phyloP scores from a whole-genome alignment of 2,113 vertebrate genomes.

The Noturus placidus region DNA sequence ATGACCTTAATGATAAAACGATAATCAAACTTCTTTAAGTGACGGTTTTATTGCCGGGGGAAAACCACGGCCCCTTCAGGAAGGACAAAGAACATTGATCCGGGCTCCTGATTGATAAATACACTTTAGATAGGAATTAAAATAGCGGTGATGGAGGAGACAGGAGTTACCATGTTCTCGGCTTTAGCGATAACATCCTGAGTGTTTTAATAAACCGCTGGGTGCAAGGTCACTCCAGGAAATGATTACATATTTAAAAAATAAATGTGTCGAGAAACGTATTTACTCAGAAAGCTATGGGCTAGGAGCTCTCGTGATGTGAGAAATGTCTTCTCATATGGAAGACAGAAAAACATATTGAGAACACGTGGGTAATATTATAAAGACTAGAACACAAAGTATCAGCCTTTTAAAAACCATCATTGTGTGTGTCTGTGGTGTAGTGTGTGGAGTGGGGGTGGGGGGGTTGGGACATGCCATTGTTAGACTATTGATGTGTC shows the following conservation, averaged over 20 bases:
- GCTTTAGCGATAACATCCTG: not conserved
- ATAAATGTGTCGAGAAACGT: not conserved
- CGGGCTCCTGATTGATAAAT: not conserved
- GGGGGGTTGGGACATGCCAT: not conserved
- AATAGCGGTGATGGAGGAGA: not conserved
- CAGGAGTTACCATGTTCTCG: not conserved
- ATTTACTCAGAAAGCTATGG: not conserved
- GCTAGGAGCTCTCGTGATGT: not conserved
- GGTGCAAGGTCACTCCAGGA: not conserved
- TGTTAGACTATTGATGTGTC: not conserved
- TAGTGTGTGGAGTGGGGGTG: conserved; percentile 1
- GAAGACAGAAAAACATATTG: not conserved
- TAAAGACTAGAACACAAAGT: not conserved
- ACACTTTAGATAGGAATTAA: not conserved
- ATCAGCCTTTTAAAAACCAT: not conserved
- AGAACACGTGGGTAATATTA: not conserved
- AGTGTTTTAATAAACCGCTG: not conserved
- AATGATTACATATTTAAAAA: not conserved
- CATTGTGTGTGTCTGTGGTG: not conserved
- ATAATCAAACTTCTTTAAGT: not conserved
- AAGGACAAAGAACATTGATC: not conserved
- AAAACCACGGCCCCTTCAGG: not conserved
- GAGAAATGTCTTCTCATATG: too few relatives aligned
- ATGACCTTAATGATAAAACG: not conserved
- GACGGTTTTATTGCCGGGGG: not conserved